Evolutionary conservation across 2,888 invertebrate genomes (phyloP).

Genomic region (Mellilla xanthometata): DNA sequence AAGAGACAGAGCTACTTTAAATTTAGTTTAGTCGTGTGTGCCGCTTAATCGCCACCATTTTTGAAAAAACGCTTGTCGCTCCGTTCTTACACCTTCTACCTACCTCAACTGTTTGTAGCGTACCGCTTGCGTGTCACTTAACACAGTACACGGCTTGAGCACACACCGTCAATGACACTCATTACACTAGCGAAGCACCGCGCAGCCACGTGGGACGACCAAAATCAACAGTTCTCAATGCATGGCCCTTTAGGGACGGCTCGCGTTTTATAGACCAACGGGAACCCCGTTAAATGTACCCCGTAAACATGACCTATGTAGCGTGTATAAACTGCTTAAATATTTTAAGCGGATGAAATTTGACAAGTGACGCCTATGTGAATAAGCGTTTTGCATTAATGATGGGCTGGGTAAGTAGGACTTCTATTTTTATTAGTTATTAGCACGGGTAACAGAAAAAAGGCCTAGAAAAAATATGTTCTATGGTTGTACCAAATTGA

Average conservation of each 20-base stretch:
- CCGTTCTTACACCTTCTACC: background rate
- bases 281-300: constrained; percentile 9
- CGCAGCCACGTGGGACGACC: constrained; percentile 21
- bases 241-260: constrained; percentile 18
- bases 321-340: constrained; percentile 6
- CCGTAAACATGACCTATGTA: constrained; percentile 5
- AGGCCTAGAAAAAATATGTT: too few species aligned
- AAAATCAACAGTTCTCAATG: constrained; percentile 33
- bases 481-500: too few species aligned
- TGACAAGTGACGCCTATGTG: background rate
- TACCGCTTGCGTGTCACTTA: constrained; percentile 11
- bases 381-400: too few species aligned
- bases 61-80: constrained; percentile 2
- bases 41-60: background rate
- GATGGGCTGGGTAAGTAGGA: too few species aligned
- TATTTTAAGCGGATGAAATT: constrained; percentile 7
- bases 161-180: constrained; percentile 17
- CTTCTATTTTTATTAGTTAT: too few species aligned
- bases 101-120: constrained; percentile 5
- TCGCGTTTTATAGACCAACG: constrained; percentile 13
- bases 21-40: too few species aligned
- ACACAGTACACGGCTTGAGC: constrained; percentile 17
- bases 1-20: too few species aligned
- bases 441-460: too few species aligned
- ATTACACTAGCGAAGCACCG: constrained; percentile 19